phyloP scores from a whole-genome alignment of 2,113 vertebrate species.

The Misgurnus anguillicaudatus region DNA sequence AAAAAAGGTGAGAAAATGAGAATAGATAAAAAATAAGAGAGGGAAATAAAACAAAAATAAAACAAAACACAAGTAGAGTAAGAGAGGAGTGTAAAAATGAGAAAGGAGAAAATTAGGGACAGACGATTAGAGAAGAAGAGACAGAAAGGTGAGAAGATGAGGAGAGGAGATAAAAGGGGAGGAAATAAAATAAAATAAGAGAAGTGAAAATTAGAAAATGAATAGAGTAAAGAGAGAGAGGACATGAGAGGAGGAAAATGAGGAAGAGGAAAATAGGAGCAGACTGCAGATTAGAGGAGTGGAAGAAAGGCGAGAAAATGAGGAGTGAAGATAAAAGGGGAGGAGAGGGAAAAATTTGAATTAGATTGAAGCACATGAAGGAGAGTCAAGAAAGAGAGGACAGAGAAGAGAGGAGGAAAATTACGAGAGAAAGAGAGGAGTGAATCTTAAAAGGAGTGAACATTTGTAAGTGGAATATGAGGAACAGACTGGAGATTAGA shows the following conservation, averaged over 20 bases:
- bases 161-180: neutral
- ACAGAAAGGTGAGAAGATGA: neutral
- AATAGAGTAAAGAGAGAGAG: neutral
- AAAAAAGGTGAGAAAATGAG: neutral
- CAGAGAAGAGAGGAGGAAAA: neutral
- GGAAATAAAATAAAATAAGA: neutral
- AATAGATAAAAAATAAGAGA: no score
- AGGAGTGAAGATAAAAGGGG: no score
- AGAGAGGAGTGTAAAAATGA: no score
- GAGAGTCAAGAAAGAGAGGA: neutral
- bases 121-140: neutral
- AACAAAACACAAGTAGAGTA: no score
- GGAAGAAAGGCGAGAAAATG: neutral
- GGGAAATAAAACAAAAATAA: no score
- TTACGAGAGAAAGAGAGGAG: neutral
- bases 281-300: neutral
- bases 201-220: neutral
- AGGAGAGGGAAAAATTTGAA: no score
- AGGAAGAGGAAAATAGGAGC: neutral
- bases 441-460: no score
- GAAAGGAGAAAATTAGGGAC: neutral
- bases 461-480: neutral
- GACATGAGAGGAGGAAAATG: neutral
- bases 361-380: no score
- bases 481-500: neutral